These are phyloP conservation scores for Therioaphis trifolii DNA, from an alignment of 2,888 invertebrate genomes.

Conservation along the genomic window DNA sequence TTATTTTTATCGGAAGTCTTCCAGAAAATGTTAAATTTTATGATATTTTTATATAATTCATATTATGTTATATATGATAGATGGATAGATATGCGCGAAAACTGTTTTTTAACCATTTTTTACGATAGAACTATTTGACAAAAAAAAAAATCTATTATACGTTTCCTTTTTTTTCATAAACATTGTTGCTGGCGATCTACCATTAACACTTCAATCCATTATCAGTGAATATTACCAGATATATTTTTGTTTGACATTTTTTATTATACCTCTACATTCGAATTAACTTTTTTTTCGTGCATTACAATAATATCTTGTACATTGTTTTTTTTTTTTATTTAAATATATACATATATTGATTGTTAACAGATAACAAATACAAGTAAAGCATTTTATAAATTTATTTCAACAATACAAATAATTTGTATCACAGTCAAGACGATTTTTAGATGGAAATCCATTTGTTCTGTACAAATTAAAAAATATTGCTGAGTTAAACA, in stretches of 20 bases:
- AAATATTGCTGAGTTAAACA: too few relatives aligned
- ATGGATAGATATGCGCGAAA: not conserved
- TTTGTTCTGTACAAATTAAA: too few relatives aligned
- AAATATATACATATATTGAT: not conserved
- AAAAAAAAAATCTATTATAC: not conserved
- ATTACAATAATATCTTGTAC: too few relatives aligned
- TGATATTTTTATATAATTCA: slow-evolving; percentile 9
- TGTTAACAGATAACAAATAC: not conserved
- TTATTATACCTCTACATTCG: slow-evolving; percentile 35
- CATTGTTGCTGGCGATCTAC: too few relatives aligned
- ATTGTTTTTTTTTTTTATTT: not conserved
- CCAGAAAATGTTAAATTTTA: slow-evolving; percentile 34
- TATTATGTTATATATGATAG: not conserved
- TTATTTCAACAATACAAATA: too few relatives aligned
- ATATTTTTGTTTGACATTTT: not conserved
- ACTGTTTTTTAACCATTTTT: not conserved
- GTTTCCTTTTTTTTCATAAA: not conserved
- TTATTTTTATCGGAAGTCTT: not conserved
- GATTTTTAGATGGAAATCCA: too few relatives aligned
- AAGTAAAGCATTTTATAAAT: not conserved
- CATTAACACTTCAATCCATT: too few relatives aligned
- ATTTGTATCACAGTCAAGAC: too few relatives aligned
- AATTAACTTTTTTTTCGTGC: too few relatives aligned
- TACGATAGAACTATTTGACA: not conserved
- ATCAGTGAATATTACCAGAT: not conserved